Evolutionary conservation across 2,797 vertebrate species (phyloP).

Genomic region (Toxotes lorentzi): DNA sequence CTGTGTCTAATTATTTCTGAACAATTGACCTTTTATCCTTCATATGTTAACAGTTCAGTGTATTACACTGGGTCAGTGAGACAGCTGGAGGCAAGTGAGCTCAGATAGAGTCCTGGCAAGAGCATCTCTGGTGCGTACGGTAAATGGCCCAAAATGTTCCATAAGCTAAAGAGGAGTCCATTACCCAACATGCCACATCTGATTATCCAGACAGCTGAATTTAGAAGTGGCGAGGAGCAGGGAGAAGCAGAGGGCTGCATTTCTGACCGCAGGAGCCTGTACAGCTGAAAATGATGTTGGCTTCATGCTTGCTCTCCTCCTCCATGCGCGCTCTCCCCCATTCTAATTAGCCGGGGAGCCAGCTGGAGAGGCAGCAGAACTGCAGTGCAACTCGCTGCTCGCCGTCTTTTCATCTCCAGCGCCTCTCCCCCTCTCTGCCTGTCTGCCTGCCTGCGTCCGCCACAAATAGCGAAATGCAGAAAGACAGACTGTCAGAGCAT

Average conservation of each 20-base stretch:
- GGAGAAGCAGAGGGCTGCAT: constrained; percentile 48
- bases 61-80: constrained; percentile 54
- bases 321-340: constrained; percentile 65
- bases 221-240: constrained; percentile 49
- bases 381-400: constrained; percentile 74
- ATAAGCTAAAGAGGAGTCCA: constrained; percentile 60
- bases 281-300: constrained; percentile 63
- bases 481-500: constrained; percentile 83
- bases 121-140: constrained; percentile 22
- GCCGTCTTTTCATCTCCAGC: constrained; percentile 72
- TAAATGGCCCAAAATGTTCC: constrained; percentile 66
- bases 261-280: constrained; percentile 58
- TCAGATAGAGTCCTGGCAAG: constrained; percentile 30
- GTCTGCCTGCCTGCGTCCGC: constrained; percentile 64
- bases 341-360: constrained; percentile 75
- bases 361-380: constrained; percentile 78
- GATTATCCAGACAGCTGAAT: constrained; percentile 70
- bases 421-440: constrained; percentile 56
- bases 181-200: constrained; percentile 66
- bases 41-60: constrained; percentile 63
- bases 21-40: constrained; percentile 75
- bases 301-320: constrained; percentile 59
- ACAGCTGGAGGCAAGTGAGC: constrained; percentile 59
- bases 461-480: constrained; percentile 79
- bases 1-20: constrained; percentile 70